These are phyloP conservation scores for Phacellophora camtschatica DNA, from an alignment of 30 jellyfish, hydroid and myxozoan species.

Conservation along the genomic window DNA sequence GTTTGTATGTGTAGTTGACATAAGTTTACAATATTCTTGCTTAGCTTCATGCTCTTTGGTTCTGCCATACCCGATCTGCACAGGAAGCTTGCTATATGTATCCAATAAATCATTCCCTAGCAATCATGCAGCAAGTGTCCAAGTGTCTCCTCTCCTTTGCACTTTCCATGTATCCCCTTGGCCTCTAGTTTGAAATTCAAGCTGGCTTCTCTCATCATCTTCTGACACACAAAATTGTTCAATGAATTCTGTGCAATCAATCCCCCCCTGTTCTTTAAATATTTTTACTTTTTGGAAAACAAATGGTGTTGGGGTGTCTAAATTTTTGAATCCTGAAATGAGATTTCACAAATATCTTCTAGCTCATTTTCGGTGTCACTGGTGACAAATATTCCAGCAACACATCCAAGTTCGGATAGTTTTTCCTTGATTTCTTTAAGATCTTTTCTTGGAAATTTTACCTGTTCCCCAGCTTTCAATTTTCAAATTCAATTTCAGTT, in stretches of 20 bases:
- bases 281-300: not conserved
- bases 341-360: not conserved
- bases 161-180: conserved; percentile 6
- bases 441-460: not conserved
- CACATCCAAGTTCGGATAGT: not conserved
- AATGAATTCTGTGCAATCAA: not conserved
- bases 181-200: not conserved
- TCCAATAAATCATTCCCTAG: conserved; percentile 3
- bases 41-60: not conserved
- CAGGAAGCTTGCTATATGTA: not conserved
- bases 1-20: conserved; percentile 9
- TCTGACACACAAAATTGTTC: not conserved
- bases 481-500: not conserved
- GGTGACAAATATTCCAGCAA: not conserved
- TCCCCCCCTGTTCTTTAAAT: conserved; percentile 5
- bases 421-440: conserved; percentile 1
- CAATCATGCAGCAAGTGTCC: not conserved
- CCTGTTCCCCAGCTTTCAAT: not conserved
- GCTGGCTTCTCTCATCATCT: not conserved
- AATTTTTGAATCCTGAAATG: not conserved
- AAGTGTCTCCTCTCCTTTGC: not conserved
- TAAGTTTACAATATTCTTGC: not conserved
- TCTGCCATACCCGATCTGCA: conserved; percentile 12
- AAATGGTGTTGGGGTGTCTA: not conserved
- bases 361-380: conserved; percentile 12